Percentiles rank a stretch among this genome's conserved stretches.
These are phyloP conservation scores for Keiferia lycopersicella DNA, from an alignment of 2,888 invertebrate genomes.

Conservation along the genomic window DNA sequence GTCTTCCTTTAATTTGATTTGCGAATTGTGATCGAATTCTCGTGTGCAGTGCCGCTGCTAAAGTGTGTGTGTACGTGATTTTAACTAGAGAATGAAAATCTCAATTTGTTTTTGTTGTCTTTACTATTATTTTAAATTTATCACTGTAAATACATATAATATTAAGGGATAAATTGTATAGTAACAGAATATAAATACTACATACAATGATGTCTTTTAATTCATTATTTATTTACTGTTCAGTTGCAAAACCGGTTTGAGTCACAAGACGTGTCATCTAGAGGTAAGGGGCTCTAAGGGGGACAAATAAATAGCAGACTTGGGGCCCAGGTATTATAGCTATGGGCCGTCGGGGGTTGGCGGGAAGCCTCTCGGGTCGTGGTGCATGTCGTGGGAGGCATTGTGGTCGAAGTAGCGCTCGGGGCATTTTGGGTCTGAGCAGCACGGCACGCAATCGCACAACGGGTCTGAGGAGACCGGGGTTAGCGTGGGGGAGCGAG, in stretches of 20 bases:
- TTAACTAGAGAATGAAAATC: slow-evolving; percentile 59
- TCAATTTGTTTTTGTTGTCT: slow-evolving; percentile 73
- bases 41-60: slow-evolving; percentile 28
- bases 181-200: slow-evolving; percentile 79
- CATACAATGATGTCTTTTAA: slow-evolving; percentile 55
- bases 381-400: too few relatives aligned
- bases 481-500: too few relatives aligned
- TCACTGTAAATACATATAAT: slow-evolving; percentile 73
- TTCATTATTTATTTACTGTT: slow-evolving; percentile 32
- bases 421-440: too few relatives aligned
- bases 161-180: slow-evolving; percentile 74
- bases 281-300: too few relatives aligned
- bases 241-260: too few relatives aligned
- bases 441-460: too few relatives aligned
- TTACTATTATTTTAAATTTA: slow-evolving; percentile 66
- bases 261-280: too few relatives aligned
- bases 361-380: too few relatives aligned
- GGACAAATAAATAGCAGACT: too few relatives aligned
- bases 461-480: too few relatives aligned
- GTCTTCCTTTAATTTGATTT: slow-evolving; percentile 60
- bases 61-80: slow-evolving; percentile 47
- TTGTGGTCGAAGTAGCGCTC: too few relatives aligned
- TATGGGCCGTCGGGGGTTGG: too few relatives aligned
- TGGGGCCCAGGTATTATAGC: not conserved
- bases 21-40: slow-evolving; percentile 32